A percentile compares a stretch with the other conserved stretches of the same genome.
phyloP scores from a whole-genome alignment of 2,113 vertebrate species.

The Toxostoma redivivum region DNA sequence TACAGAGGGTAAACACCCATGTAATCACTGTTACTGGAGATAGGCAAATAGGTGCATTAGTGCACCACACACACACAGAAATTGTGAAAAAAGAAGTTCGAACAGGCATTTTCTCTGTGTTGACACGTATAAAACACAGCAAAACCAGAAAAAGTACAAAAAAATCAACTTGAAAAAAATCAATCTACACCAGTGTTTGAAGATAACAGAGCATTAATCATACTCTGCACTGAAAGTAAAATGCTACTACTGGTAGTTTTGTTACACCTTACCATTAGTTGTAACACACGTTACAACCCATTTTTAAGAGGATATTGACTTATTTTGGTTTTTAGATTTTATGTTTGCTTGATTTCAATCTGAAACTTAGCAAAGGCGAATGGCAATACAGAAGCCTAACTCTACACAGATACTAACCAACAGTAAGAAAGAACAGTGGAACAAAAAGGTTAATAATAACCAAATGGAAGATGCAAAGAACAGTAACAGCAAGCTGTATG shows the following conservation, averaged over 20 bases:
- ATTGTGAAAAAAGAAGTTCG: background rate
- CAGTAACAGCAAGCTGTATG: background rate
- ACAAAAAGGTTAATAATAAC: background rate
- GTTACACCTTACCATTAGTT: background rate
- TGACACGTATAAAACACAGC: background rate
- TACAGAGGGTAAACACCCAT: background rate
- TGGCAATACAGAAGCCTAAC: background rate
- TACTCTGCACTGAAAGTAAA: background rate
- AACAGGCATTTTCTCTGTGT: background rate
- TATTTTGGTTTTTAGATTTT: background rate
- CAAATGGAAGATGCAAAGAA: background rate
- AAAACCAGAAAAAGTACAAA: background rate
- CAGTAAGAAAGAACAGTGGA: background rate
- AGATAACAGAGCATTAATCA: background rate
- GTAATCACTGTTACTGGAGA: background rate
- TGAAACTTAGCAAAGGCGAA: background rate
- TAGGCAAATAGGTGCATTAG: background rate
- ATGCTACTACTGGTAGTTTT: background rate
- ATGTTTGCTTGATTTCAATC: background rate
- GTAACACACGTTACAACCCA: background rate
- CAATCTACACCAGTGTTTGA: background rate
- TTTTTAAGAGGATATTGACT: background rate
- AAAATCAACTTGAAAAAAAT: background rate
- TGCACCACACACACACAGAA: background rate
- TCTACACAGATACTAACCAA: background rate